phyloP scores from a whole-genome alignment of 2,113 vertebrate species.

The Oncorhynchus clarkii region DNA sequence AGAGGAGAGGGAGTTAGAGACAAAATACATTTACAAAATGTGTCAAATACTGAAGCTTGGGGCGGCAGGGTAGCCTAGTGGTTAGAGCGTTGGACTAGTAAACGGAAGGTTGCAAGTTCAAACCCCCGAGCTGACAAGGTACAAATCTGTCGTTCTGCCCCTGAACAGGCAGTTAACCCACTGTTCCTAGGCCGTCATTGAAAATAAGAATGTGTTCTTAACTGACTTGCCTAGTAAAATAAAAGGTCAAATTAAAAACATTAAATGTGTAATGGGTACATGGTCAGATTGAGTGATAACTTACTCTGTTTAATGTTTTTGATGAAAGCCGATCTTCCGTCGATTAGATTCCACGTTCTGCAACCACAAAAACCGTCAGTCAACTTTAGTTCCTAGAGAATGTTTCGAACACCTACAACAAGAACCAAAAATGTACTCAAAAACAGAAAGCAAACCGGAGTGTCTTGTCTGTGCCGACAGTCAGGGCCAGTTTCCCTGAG shows the following conservation, averaged over 20 bases:
- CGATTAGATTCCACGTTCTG: conserved; percentile 96
- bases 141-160: too few relatives aligned
- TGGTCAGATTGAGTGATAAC: conserved; percentile 29
- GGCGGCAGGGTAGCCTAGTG: too few relatives aligned
- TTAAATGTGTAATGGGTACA: too few relatives aligned
- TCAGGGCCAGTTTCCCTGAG: conserved; percentile 92
- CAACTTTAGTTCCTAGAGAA: neutral
- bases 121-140: too few relatives aligned
- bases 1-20: neutral
- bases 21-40: conserved; percentile 4
- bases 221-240: too few relatives aligned
- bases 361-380: neutral
- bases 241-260: too few relatives aligned
- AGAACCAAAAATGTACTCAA: neutral
- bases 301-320: conserved; percentile 97
- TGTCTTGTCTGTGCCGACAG: conserved; percentile 94
- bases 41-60: too few relatives aligned
- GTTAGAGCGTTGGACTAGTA: too few relatives aligned
- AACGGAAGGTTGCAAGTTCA: too few relatives aligned
- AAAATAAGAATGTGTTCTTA: too few relatives aligned
- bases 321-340: conserved; percentile 92
- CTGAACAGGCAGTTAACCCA: too few relatives aligned
- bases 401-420: neutral
- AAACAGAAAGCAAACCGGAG: conserved; percentile 75
- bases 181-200: too few relatives aligned